Evolutionary conservation across 1,140 invertebrate genomes (phyloP), one percentile per base, ranked within the genome.

Genomic region (Drosophila tristis): DNA sequence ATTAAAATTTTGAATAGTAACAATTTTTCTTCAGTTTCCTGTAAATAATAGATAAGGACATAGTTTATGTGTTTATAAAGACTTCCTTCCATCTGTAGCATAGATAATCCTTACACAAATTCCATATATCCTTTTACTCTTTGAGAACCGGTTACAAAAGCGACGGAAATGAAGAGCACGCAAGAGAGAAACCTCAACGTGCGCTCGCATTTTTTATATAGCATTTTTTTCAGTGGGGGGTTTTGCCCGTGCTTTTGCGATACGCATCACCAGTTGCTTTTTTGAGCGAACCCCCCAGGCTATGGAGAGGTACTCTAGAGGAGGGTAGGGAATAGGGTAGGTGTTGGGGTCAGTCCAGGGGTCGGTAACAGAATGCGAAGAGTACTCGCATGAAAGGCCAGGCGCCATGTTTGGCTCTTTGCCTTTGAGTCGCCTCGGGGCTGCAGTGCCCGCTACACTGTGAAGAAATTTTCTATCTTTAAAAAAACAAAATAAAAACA

Each of bases 241-340:
- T 9, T 9, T 25, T 8, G 11, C 43, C 63, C 43, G 9, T 39
- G 59, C 59, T 50, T 75, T 75, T 59, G 43, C 65, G 65, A 78
- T 70, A 70, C 56, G 74, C 71, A 74, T 74, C 73, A 78, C 75
- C 72, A 78, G 75, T 78, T 78, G 75, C 75, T 75, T 75, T 76
- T 75, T 78, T 53, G 35, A 39, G 35, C 35, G 11, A 39, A 11
- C 35, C 35, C 35, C 31, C 35, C 35, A 11, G 9, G 35, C 35
- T 9, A 4, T 11, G 35, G 9, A 9, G 35, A 2, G 8, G 8
- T 31, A 3, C 31, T 35, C 31, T 35, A 9, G 3, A 35, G 9
- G 4, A 2, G 26, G 26, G 5, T 4, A 25, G 35, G 35, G 11
- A 4, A 13, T 2, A 13, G 35, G 29, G 31, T 35, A 11, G 35